phyloP scores from a whole-genome alignment of 2,797 vertebrate species.

The Pipistrellus kuhlii region DNA sequence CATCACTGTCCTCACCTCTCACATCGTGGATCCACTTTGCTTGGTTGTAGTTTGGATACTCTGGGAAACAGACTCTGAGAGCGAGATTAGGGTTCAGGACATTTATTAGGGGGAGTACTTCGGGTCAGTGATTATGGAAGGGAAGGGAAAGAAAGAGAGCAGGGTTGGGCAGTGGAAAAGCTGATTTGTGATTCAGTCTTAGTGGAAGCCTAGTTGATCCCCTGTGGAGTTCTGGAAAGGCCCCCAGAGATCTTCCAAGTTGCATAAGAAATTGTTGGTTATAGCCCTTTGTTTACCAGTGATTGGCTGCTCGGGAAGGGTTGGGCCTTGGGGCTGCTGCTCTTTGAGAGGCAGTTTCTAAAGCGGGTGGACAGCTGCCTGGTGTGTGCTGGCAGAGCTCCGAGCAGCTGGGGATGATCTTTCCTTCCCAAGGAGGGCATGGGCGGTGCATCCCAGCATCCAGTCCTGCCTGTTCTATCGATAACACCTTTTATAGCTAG shows the following conservation, averaged over 20 bases:
- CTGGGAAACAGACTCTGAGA: neutral
- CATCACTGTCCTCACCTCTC: neutral
- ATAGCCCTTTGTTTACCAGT: neutral
- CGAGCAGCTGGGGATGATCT: neutral
- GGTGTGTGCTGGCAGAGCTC: neutral
- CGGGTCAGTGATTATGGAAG: neutral
- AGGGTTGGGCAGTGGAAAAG: neutral
- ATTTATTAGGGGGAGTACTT: neutral
- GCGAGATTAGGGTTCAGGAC: neutral
- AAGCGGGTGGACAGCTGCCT: neutral
- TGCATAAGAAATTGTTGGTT: neutral
- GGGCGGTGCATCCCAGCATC: neutral
- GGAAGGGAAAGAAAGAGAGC: neutral
- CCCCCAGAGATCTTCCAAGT: neutral
- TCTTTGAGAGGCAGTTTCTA: neutral
- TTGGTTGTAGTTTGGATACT: neutral
- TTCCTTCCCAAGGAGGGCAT: neutral
- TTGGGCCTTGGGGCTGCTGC: neutral
- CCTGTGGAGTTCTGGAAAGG: neutral
- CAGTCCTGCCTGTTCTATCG: no score
- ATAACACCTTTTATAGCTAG: neutral
- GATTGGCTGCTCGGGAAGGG: neutral
- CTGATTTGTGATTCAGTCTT: neutral
- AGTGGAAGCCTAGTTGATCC: neutral
- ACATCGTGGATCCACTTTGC: neutral